Evolutionary conservation across 2,888 invertebrate genomes (phyloP).

Genomic region (Lapara coniferarum): DNA sequence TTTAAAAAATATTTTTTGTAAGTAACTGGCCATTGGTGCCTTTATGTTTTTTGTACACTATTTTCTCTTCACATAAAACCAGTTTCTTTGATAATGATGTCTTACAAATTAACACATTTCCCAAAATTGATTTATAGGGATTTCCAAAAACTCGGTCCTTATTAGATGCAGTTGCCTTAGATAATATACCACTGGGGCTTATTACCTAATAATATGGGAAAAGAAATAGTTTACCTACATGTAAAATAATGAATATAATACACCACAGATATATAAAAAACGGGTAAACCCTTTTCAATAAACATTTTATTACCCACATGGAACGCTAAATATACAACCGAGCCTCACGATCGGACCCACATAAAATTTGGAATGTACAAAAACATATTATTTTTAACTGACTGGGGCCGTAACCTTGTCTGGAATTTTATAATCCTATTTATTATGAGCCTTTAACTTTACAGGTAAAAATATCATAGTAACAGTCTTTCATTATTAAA

Average conservation of each 20-base stretch:
- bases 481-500: background rate
- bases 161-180: too few relatives aligned
- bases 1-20: too few relatives aligned
- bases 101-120: too few relatives aligned
- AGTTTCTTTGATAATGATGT: too few relatives aligned
- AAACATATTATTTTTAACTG: constrained; percentile 14
- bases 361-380: constrained; percentile 17
- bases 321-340: constrained; percentile 13
- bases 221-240: background rate
- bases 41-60: too few relatives aligned
- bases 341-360: background rate
- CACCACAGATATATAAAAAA: too few relatives aligned
- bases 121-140: too few relatives aligned
- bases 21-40: too few relatives aligned
- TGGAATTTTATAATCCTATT: background rate
- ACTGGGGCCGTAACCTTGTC: background rate
- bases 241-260: background rate
- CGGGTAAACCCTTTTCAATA: constrained; percentile 7
- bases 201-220: too few relatives aligned
- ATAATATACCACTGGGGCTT: too few relatives aligned
- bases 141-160: too few relatives aligned
- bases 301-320: constrained; percentile 15
- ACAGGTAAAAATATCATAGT: background rate
- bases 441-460: background rate
- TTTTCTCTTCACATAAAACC: too few relatives aligned